These are phyloP conservation scores for Drosophila chauvacae DNA, from an alignment of 1,140 invertebrate species.

Conservation along the genomic window DNA sequence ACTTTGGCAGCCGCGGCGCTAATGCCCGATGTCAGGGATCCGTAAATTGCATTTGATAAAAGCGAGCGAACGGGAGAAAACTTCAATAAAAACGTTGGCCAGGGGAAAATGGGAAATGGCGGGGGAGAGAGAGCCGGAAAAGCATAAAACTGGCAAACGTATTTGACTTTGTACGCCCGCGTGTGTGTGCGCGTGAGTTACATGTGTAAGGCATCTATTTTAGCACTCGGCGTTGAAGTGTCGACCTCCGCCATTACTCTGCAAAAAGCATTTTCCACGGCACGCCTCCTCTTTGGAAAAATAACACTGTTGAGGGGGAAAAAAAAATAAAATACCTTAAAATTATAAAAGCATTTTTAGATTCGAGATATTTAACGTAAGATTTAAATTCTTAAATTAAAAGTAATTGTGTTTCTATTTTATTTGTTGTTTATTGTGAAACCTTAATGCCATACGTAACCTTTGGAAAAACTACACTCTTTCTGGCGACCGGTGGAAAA, in stretches of 20 bases:
- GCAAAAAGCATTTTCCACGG: conserved; percentile 10
- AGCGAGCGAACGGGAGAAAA: conserved; percentile 35
- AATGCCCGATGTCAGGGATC: conserved; percentile 49
- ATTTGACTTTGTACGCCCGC: conserved; percentile 24
- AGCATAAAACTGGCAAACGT: conserved; percentile 50
- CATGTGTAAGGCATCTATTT: conserved; percentile 54
- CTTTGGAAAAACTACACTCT: neutral
- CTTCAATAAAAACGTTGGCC: conserved; percentile 50
- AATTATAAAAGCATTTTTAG: neutral
- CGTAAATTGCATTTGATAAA: conserved; percentile 65
- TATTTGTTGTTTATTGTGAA: neutral
- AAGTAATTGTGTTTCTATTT: neutral
- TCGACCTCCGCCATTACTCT: conserved; percentile 15
- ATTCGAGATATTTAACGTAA: neutral
- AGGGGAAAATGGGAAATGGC: conserved; percentile 20
- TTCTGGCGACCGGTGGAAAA: neutral
- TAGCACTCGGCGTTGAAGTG: conserved; percentile 38
- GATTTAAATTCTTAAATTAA: too few relatives aligned
- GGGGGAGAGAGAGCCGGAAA: conserved; percentile 1
- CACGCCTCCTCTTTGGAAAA: neutral
- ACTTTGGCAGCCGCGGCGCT: conserved; percentile 35
- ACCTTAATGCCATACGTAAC: neutral
- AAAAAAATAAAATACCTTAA: too few relatives aligned
- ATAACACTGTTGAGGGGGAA: neutral
- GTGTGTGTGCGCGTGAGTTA: conserved; percentile 19